Base-by-base conservation (phyloP, 2,113 vertebrate species). In the Pseudorasbora parva region DNA sequence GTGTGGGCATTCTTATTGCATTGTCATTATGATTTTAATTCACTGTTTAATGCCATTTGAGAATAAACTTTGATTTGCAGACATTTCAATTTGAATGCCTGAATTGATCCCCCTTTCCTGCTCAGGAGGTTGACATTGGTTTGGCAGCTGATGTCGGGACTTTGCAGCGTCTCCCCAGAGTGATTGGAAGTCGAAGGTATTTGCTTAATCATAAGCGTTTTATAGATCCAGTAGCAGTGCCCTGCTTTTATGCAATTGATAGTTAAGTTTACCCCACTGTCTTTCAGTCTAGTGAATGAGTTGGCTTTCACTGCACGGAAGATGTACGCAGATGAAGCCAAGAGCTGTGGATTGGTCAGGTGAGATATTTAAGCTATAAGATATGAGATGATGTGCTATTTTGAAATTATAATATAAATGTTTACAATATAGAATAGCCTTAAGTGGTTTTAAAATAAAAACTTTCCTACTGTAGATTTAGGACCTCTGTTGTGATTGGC, bases 91-190 rank as follows among this genome's bases (percentile, higher is more conserved):
- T 3, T n/a, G 5, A 12, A 21, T 7, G 23, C 51, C 11, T 83
- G 56, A 62, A 27, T 62, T 90, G 21, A 45, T 59, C 23, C 15
- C 23, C 60, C 1, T 10, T 84, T 0, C 15, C 51, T 74, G 56
- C 41, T 17, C 84, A 98, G 97, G 97, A 98, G 87, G 96, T 97
- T 5, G 96, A 98, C 33, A 43, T 97, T 0, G 97, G 97, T 23
- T 85, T 97, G 30, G 96, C 97, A 0, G 96, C 97, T 0, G 97
- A 98, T 4, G 94, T 97, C 0, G 97, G 96, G 17, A 96, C 95
- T 0, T 89, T 98, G 1, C 97, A 98, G 88, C 93, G 96, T 6
- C 94, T 97, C 37, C 97, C 97, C 1, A 96, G 91, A 84, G 87
- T 97, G 81, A 94, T 97, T 1, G 96, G 97, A 72, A 97, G 88